Evolutionary conservation across 2,888 invertebrate species (phyloP).

Genomic region (Neoascia interrupta): DNA sequence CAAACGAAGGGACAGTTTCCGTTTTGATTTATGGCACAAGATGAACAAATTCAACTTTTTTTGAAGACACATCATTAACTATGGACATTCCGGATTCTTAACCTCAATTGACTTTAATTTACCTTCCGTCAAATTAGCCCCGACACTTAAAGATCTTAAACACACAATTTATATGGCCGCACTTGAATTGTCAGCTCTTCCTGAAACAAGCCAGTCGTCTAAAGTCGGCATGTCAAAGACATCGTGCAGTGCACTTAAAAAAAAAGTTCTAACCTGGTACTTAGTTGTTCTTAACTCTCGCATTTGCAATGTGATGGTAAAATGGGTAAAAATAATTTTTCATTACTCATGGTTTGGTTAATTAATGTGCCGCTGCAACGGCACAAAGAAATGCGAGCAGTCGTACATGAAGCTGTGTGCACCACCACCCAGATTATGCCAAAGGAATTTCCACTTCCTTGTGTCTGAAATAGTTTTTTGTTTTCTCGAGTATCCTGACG

Average conservation of each 20-base stretch:
- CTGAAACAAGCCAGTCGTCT: neutral
- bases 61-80: too few relatives aligned
- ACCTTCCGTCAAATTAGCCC: too few relatives aligned
- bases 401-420: slow-evolving; percentile 18
- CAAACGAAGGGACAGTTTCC: neutral
- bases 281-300: neutral
- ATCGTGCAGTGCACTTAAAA: neutral
- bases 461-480: slow-evolving; percentile 56
- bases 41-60: neutral
- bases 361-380: slow-evolving; percentile 39
- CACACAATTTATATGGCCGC: too few relatives aligned
- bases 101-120: too few relatives aligned
- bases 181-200: too few relatives aligned
- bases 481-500: slow-evolving; percentile 21
- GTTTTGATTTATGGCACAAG: neutral
- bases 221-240: neutral
- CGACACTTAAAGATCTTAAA: too few relatives aligned
- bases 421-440: slow-evolving; percentile 14
- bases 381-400: slow-evolving; percentile 41
- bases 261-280: neutral
- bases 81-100: too few relatives aligned
- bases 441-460: slow-evolving; percentile 66
- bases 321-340: slow-evolving; percentile 31
- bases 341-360: slow-evolving; percentile 53
- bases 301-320: slow-evolving; percentile 9